Evolutionary conservation across 1,140 invertebrate species (phyloP).

Genomic region (Bemisia tabaci): DNA sequence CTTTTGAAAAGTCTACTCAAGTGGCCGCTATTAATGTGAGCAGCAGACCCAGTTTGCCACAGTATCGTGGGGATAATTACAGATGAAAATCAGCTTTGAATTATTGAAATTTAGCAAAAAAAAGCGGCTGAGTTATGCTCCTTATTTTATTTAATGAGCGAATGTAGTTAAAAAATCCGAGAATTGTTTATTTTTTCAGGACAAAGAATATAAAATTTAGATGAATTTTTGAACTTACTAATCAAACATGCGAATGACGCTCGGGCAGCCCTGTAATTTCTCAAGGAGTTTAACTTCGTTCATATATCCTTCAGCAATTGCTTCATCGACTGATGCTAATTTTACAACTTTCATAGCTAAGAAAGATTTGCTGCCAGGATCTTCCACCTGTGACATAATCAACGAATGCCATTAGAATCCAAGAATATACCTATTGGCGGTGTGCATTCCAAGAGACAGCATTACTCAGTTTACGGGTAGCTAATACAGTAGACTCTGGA

Average conservation of each 20-base stretch:
- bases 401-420: not conserved
- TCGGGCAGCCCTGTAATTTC: conserved; percentile 63
- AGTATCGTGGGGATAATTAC: too few species aligned
- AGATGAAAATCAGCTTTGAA: too few species aligned
- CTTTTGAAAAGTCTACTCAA: too few species aligned
- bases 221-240: conserved; percentile 51
- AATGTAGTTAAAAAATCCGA: too few species aligned
- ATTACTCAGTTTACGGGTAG: not conserved
- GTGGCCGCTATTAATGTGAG: too few species aligned
- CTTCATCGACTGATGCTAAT: conserved; percentile 49
- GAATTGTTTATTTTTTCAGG: too few species aligned
- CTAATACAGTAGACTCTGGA: too few species aligned
- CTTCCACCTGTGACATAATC: conserved; percentile 19
- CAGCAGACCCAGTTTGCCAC: too few species aligned
- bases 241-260: conserved; percentile 74
- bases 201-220: not conserved
- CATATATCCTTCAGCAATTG: conserved; percentile 60
- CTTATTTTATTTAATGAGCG: too few species aligned
- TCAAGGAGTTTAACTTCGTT: conserved; percentile 83
- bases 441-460: not conserved
- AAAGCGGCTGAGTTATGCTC: too few species aligned
- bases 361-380: conserved; percentile 18
- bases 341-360: conserved; percentile 38
- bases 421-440: not conserved
- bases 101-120: too few species aligned